Conservation (phyloP, 1,140 invertebrate species). For the Aphis gossypii region DNA sequence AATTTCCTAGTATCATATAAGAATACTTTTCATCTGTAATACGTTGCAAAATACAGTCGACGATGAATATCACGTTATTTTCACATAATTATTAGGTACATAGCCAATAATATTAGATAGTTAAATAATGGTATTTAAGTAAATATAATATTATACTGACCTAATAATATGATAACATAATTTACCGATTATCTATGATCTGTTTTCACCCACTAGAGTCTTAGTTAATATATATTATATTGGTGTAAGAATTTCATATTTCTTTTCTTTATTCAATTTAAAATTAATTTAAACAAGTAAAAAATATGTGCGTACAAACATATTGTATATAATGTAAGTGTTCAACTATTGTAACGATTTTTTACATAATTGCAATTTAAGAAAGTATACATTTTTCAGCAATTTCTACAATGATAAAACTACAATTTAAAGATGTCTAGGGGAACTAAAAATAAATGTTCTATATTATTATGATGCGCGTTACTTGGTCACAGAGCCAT, state of each 20-base stretch:
- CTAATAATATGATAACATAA: neutral
- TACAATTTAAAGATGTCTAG: constrained; percentile 12
- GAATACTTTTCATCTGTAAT: neutral
- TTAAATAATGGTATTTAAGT: neutral
- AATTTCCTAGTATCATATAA: neutral
- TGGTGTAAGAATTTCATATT: neutral
- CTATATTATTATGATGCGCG: neutral
- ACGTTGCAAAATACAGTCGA: no score
- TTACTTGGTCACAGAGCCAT: neutral
- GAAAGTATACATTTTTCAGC: neutral
- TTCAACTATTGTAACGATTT: neutral
- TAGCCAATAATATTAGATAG: no score
- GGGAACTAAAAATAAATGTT: neutral
- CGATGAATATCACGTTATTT: no score
- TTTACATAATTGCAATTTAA: neutral
- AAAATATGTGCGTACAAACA: neutral
- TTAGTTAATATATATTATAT: neutral
- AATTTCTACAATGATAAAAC: neutral
- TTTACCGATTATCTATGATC: neutral
- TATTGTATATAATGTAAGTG: neutral
- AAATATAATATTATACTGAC: neutral
- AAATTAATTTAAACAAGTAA: neutral
- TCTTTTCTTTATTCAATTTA: neutral
- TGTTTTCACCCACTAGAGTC: neutral
- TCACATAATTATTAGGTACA: no score